These are phyloP conservation scores for Vulpes vulpes DNA, from an alignment of 2,113 vertebrate species.

Conservation along the genomic window DNA sequence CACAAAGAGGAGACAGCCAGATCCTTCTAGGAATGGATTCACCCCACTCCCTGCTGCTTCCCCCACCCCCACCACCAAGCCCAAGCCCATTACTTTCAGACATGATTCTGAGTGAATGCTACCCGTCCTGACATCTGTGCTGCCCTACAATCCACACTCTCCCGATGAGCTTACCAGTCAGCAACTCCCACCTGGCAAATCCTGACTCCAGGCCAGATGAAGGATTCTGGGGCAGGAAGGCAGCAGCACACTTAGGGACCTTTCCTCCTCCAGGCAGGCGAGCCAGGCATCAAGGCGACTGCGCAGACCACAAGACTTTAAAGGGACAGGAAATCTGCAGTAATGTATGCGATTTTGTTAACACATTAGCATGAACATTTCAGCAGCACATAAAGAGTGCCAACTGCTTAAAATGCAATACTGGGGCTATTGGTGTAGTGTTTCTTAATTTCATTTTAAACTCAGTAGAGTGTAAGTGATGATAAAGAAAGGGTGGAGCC, in stretches of 20 bases:
- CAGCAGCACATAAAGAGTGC: neutral
- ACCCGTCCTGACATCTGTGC: neutral
- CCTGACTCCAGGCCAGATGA: neutral
- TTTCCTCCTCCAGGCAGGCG: constrained; percentile 3
- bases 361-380: constrained; percentile 35
- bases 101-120: neutral
- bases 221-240: neutral
- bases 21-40: neutral
- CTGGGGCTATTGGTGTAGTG: neutral
- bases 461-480: neutral
- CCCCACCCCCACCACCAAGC: too few relatives aligned
- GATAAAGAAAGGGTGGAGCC: fast-evolving
- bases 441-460: constrained; percentile 47
- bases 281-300: constrained; percentile 6
- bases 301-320: constrained; percentile 24
- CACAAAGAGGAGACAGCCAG: neutral
- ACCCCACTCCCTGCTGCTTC: neutral
- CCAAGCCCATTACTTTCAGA: too few relatives aligned
- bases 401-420: constrained; percentile 39
- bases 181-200: neutral
- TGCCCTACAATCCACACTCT: neutral
- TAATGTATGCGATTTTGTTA: constrained; percentile 61
- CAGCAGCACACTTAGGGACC: neutral
- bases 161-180: neutral
- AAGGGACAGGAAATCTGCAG: constrained; percentile 46